A percentile compares a stretch with the other conserved stretches of the same genome.
phyloP scores from a whole-genome alignment of 2,797 vertebrate genomes.

The Sebastes hubbsi region DNA sequence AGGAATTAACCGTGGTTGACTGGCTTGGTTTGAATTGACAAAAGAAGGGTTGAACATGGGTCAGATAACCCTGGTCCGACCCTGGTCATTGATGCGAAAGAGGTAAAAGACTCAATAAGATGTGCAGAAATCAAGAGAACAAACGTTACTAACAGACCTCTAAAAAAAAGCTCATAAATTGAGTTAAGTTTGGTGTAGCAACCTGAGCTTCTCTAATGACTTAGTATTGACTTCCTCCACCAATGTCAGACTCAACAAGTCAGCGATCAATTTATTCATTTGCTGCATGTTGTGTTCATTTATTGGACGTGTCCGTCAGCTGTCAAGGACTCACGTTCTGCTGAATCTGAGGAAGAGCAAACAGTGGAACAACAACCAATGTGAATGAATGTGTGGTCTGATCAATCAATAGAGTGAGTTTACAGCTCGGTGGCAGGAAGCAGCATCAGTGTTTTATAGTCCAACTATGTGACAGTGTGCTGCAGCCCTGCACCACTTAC shows the following conservation, averaged over 20 bases:
- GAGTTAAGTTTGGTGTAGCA: background rate
- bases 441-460: conserved; percentile 16
- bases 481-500: conserved; percentile 22
- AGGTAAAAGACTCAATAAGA: background rate
- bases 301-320: conserved; percentile 55
- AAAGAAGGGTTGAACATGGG: accelerated
- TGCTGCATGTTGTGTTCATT: conserved; percentile 47
- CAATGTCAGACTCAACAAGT: conserved; percentile 28
- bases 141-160: background rate
- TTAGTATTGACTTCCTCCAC: conserved; percentile 32
- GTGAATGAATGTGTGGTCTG: background rate
- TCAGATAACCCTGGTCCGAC: too few relatives aligned
- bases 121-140: background rate
- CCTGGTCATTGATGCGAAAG: too few relatives aligned
- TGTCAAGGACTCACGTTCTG: conserved; percentile 26
- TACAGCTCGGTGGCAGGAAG: background rate
- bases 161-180: background rate
- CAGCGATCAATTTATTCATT: conserved; percentile 57
- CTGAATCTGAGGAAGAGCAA: conserved; percentile 12
- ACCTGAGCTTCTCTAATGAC: background rate
- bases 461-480: background rate
- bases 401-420: background rate
- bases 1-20: too few relatives aligned
- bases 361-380: conserved; percentile 3
- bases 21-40: too few relatives aligned